A percentile compares a stretch with the other conserved stretches of the same genome.
Conservation (phyloP, 2,113 vertebrate genomes). For the Maccullochella peelii region DNA sequence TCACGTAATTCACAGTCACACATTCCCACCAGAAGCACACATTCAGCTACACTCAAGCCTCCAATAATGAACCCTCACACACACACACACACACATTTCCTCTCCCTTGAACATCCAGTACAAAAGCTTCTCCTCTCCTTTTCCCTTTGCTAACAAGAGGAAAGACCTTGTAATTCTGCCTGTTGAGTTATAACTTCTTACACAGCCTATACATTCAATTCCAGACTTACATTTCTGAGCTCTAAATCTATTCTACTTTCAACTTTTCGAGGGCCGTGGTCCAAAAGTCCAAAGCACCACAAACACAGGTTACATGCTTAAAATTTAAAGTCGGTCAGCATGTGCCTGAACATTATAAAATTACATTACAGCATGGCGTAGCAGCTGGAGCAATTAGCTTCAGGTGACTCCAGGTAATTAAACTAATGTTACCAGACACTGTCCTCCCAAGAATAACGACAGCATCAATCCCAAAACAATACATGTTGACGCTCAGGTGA, state of each 20-base stretch:
- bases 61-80: conserved; percentile 25
- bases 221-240: neutral
- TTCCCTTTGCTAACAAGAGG: neutral
- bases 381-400: conserved; percentile 8
- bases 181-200: neutral
- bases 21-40: conserved; percentile 51
- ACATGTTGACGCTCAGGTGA: too few relatives aligned
- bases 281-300: neutral
- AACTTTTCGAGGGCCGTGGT: neutral
- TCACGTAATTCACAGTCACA: conserved; percentile 67
- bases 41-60: conserved; percentile 32
- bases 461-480: neutral
- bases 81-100: conserved; percentile 16
- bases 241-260: neutral
- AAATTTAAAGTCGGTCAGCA: neutral
- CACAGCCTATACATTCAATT: neutral
- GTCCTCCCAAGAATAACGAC: neutral
- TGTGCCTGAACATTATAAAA: too few relatives aligned
- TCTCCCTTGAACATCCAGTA: conserved; percentile 25
- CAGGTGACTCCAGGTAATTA: conserved; percentile 1
- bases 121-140: conserved; percentile 3
- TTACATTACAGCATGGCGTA: neutral
- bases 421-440: neutral
- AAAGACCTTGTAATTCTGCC: neutral
- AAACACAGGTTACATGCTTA: neutral